Evolutionary conservation across 2,888 invertebrate genomes (phyloP).

Genomic region (Altica lythri): DNA sequence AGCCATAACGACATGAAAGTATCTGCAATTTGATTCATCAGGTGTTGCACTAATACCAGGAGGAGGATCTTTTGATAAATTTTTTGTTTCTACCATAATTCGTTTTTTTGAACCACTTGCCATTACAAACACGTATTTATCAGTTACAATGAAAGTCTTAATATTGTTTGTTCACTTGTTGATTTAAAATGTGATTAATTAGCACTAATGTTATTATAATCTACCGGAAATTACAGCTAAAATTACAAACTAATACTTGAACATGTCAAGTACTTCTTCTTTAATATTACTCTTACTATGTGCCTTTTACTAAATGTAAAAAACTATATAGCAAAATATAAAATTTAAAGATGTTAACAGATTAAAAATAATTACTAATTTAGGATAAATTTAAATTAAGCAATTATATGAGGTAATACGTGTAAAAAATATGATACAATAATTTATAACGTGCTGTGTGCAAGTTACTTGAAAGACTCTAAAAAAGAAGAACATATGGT

Average conservation of each 20-base stretch:
- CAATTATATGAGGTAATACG: too few relatives aligned
- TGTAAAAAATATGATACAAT: too few relatives aligned
- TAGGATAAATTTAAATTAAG: too few relatives aligned
- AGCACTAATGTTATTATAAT: constrained; percentile 4
- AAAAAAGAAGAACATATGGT: too few relatives aligned
- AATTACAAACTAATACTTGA: constrained; percentile 6
- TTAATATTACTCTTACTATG: neutral
- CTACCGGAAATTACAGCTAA: constrained; percentile 13
- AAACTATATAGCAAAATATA: too few relatives aligned
- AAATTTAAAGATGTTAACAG: too few relatives aligned
- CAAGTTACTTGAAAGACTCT: too few relatives aligned
- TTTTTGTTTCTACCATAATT: constrained; percentile 96
- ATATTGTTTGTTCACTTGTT: constrained; percentile 15
- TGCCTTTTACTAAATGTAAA: neutral
- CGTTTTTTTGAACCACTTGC: constrained; percentile 70
- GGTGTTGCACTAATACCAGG: constrained; percentile 97
- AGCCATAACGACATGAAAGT: constrained; percentile 94
- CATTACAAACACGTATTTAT: constrained; percentile 34
- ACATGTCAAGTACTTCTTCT: constrained; percentile 8
- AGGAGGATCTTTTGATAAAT: constrained; percentile 96
- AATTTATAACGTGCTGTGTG: too few relatives aligned
- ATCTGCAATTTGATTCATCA: constrained; percentile 91
- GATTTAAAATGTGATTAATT: constrained; percentile 12
- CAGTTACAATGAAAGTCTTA: neutral
- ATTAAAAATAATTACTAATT: too few relatives aligned